Conservation (phyloP, 2,888 invertebrate genomes). For the Lacanobia wlatinum region DNA sequence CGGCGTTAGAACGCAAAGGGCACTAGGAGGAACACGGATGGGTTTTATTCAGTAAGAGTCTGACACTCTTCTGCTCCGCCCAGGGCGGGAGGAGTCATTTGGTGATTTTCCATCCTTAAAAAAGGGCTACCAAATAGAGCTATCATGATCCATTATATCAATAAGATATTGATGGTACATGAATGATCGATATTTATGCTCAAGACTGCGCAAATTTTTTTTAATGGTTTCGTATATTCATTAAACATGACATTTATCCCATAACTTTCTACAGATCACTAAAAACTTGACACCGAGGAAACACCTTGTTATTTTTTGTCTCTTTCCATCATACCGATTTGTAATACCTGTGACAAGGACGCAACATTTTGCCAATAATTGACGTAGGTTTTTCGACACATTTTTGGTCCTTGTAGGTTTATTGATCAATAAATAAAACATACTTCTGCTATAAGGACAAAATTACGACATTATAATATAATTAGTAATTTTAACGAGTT, state of each 20-base stretch:
- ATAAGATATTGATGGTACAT: not conserved
- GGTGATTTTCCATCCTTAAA: too few species aligned
- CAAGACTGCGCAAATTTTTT: not conserved
- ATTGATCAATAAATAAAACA: slow-evolving; percentile 31
- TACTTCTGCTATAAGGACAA: not conserved
- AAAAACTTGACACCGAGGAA: slow-evolving; percentile 25
- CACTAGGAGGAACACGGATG: too few species aligned
- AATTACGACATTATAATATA: slow-evolving; percentile 36
- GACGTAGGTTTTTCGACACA: slow-evolving; percentile 14
- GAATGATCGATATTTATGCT: slow-evolving; percentile 1
- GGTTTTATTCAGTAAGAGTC: too few species aligned
- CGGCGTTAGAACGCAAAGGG: too few species aligned
- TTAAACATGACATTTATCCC: not conserved
- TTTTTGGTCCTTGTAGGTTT: slow-evolving; percentile 16
- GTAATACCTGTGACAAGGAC: not conserved
- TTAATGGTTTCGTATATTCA: not conserved
- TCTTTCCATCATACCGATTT: not conserved
- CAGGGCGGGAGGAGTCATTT: too few species aligned
- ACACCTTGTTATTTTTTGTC: slow-evolving; percentile 43
- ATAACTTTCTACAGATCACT: slow-evolving; percentile 17
- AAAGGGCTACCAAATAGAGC: not conserved
- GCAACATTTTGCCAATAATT: slow-evolving; percentile 16
- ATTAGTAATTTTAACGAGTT: slow-evolving; percentile 28
- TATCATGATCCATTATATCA: not conserved
- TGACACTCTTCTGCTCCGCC: too few species aligned